A percentile compares a stretch with the other conserved stretches of the same genome.
Conservation (phyloP, 64 coral and sea anemone species). For the Platygyra sinensis region DNA sequence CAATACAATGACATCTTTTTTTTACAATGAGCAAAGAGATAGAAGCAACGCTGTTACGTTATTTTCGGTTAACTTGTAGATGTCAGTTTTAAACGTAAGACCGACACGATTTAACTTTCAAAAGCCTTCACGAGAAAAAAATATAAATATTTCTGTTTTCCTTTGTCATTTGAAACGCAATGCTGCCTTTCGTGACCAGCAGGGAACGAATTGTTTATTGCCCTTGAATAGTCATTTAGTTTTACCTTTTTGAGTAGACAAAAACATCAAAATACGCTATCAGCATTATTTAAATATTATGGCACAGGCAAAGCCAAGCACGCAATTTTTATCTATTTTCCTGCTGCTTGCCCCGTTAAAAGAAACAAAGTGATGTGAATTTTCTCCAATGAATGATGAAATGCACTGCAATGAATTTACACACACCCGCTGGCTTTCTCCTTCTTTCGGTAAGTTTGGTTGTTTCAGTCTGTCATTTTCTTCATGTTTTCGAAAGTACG, state of each 20-base stretch:
- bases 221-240: background rate
- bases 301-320: background rate
- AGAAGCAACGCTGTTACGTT: background rate
- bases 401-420: background rate
- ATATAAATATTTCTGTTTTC: background rate
- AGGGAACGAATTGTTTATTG: background rate
- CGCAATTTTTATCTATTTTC: background rate
- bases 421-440: background rate
- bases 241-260: background rate
- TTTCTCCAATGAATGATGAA: no score
- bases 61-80: background rate
- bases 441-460: background rate
- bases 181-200: conserved; percentile 8
- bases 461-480: no score
- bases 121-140: background rate
- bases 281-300: background rate
- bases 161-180: background rate
- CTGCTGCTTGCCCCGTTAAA: no score
- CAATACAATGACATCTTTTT: background rate
- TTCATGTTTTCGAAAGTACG: no score
- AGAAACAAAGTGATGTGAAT: no score
- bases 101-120: no score
- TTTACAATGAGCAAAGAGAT: background rate
- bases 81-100: background rate
- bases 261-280: background rate